A percentile compares a stretch with the other conserved stretches of the same genome.
phyloP scores from a whole-genome alignment of 2,113 vertebrate species.

The Antechinus stuartii region DNA sequence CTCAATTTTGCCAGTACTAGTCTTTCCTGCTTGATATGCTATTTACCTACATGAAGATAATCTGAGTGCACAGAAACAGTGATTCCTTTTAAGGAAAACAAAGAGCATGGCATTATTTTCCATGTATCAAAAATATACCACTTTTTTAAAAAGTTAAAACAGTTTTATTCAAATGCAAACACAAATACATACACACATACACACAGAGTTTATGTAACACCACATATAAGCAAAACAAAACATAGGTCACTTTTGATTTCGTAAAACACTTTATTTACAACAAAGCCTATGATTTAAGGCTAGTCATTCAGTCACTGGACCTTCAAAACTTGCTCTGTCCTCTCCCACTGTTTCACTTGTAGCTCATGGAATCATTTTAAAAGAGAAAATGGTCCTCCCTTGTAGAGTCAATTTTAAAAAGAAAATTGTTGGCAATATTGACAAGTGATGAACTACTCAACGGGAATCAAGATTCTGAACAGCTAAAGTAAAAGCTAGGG shows the following conservation, averaged over 20 bases:
- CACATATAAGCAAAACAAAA: background rate
- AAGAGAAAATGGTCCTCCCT: background rate
- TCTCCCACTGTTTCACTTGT: background rate
- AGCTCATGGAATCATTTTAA: background rate
- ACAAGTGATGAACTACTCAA: fast-evolving
- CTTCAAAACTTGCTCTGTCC: background rate
- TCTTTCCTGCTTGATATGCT: background rate
- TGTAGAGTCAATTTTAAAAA: fast-evolving
- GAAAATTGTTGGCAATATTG: background rate
- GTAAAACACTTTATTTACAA: background rate
- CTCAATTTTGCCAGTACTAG: background rate
- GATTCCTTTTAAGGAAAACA: background rate
- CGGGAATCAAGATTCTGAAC: background rate
- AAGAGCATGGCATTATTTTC: background rate
- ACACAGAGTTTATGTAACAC: background rate
- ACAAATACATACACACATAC: background rate
- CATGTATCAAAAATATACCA: background rate
- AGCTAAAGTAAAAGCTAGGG: background rate
- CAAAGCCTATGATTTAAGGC: background rate
- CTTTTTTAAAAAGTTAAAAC: background rate
- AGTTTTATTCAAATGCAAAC: background rate
- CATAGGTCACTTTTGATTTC: background rate
- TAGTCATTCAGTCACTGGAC: background rate
- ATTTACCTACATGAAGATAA: background rate
- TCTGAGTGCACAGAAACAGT: background rate